Evolutionary conservation across 2,113 vertebrate species (phyloP), one percentile per base, ranked within the genome.

Genomic region (Orientallactaga bullata): DNA sequence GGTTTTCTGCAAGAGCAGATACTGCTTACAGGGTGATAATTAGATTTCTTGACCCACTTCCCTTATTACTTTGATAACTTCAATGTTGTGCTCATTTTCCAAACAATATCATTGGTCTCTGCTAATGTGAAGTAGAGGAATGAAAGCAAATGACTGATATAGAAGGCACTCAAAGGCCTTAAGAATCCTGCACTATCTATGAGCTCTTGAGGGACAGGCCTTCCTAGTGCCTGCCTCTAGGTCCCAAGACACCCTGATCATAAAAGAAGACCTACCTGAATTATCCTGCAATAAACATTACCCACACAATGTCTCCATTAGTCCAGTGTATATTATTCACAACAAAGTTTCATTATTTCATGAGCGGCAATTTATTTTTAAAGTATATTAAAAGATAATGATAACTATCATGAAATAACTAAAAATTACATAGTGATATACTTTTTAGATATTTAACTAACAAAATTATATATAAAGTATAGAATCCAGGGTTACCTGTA

Each of bases 121-220:
- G 39, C 24, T 83, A 89, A 69, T 63, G 35, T 66, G 88, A 65
- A 20, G 86, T 63, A 76, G 58, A 83, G 30, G 79, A 92, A 80
- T 84, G 39, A 88, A 94, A 88, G 39, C 30, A 94, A 58, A 93
- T n/a, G 35, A 84, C 28, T 76, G 68, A 76, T 20, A 65, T 90
- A 28, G 28, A 9, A 92, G 39, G 26, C 47, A 94, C 65, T 72
- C 82, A 90, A 88, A 88, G 17, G 39, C 58, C 7, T 2, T 72
- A 85, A 84, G 18, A 84, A 81, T 17, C 37, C 60, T 74, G 86
- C 30, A 74, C 17, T 39, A 89, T 7, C 16, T 89, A 81, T 68
- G 32, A 89, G 88, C 10, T 86, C 60, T 87, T 87, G 69, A 76
- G 72, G 89, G 61, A 79, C 69, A 86, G 13, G 61, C 7, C 30